Evolutionary conservation across 2,888 invertebrate genomes (phyloP).

Genomic region (Abrostola triplasia): DNA sequence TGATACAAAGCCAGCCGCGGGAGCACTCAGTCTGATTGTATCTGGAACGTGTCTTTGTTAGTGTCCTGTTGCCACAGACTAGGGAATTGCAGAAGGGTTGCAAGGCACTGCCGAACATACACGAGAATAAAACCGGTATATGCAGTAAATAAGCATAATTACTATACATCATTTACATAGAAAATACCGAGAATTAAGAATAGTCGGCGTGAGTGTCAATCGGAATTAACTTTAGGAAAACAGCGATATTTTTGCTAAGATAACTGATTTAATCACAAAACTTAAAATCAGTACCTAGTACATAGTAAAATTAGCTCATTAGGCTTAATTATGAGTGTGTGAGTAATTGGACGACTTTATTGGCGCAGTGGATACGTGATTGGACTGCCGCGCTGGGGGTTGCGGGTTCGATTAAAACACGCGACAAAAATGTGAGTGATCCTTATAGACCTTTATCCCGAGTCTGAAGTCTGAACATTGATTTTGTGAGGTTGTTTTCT

Average conservation of each 20-base stretch:
- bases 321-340: background rate
- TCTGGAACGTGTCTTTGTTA: constrained; percentile 51
- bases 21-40: constrained; percentile 54
- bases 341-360: too few species aligned
- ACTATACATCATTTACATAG: too few species aligned
- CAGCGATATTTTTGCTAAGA: background rate
- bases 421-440: too few species aligned
- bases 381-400: too few species aligned
- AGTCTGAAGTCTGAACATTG: background rate
- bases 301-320: background rate
- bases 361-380: too few species aligned
- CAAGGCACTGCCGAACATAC: constrained; percentile 10
- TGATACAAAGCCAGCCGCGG: constrained; percentile 49
- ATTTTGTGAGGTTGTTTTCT: background rate
- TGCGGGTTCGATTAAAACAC: too few species aligned
- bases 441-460: too few species aligned
- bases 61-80: constrained; percentile 16
- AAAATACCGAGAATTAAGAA: too few species aligned
- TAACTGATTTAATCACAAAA: background rate
- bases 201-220: too few species aligned
- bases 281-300: background rate
- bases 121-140: too few species aligned
- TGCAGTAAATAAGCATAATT: too few species aligned
- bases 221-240: too few species aligned
- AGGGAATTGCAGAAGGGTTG: background rate